Conservation (phyloP, 1,140 invertebrate species). For the fruit fly (Drosophila melanogaster) region DNA sequence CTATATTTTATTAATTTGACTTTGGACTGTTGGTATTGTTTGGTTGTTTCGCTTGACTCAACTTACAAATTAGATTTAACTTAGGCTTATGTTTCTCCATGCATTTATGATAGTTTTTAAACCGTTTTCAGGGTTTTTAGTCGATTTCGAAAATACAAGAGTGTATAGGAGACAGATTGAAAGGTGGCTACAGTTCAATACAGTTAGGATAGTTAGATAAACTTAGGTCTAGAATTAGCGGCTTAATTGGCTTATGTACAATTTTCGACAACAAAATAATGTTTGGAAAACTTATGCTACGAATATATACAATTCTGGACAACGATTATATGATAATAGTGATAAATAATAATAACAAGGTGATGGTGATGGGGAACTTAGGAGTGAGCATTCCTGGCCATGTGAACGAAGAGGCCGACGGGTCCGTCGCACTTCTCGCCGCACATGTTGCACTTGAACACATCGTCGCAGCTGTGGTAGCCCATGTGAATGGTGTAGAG, state of each 20-base stretch:
- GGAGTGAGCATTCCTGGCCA: conserved; percentile 92
- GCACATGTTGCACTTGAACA: conserved; percentile 98
- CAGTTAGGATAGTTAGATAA: conserved; percentile 30
- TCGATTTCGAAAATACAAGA: conserved; percentile 43
- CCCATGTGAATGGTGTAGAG: conserved; percentile 98
- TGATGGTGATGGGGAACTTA: conserved; percentile 68
- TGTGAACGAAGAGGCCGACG: conserved; percentile 96
- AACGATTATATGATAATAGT: conserved; percentile 64
- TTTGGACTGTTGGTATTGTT: conserved; percentile 68
- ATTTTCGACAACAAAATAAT: conserved; percentile 78
- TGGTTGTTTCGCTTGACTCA: conserved; percentile 55
- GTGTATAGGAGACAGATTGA: conserved; percentile 23
- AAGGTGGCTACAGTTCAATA: conserved; percentile 31
- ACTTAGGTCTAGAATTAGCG: conserved; percentile 66
- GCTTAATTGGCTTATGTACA: conserved; percentile 76
- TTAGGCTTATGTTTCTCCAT: conserved; percentile 37
- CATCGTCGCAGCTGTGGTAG: conserved; percentile 95
- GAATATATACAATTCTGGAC: conserved; percentile 79
- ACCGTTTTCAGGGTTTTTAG: conserved; percentile 74
- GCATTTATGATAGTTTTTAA: conserved; percentile 67
- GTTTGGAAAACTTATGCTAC: conserved; percentile 56
- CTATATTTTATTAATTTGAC: conserved; percentile 71
- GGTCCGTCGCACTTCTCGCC: conserved; percentile 92
- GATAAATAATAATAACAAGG: conserved; percentile 71
- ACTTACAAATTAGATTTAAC: conserved; percentile 56